Base-by-base conservation (phyloP, 2,888 invertebrate species). In the Calliopum simillimum region DNA sequence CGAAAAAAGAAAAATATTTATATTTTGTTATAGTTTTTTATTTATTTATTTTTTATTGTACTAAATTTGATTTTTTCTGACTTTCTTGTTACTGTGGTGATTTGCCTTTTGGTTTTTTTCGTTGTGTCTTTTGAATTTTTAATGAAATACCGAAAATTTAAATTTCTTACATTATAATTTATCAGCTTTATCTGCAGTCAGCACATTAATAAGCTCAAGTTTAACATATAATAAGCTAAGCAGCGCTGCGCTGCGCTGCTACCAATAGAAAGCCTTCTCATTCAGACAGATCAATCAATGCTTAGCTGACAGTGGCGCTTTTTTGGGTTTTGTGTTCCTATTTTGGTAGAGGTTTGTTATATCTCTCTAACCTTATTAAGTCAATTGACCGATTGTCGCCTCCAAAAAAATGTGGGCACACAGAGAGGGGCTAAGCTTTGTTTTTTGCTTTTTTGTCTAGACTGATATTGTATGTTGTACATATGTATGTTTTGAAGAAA, bases 181-280 rank as follows among this genome's bases (percentile, higher is more conserved):
- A 66, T 66, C 47, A 56, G 25, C 56, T n/a, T 58, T 44, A 66
- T 58, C 56, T 41, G n/a, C 46, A 47, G 66, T 33, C 33, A 33
- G 11, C 43, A 16, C 41, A 23, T 63, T 53, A 53, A 33, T 41
- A 33, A 19, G 25, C 16, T 19, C 14, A 55, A 66, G 33, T 33
- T 58, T 67, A 49, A 13, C 67, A 67, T 67, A 59, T 67, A 59
- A 67, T 41, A 49, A 67, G 59, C 49, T 58, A 51, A 59, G 58
- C 67, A 14, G 21, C 11, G 67, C 59, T 47, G 67, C 58, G 59
- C 46, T 23, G 25, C 33, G 33, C 33, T 33, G 33, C 33, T 33
- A 33, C 33, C 33, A 33, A 33, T 6, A 6, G 33, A 56, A 23
- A 56, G 56, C 13, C 14, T 25, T 56, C 12, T 21, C 56, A 33